Base-by-base conservation (phyloP, 2,888 invertebrate species). In the Aproaerema taeniolella region DNA sequence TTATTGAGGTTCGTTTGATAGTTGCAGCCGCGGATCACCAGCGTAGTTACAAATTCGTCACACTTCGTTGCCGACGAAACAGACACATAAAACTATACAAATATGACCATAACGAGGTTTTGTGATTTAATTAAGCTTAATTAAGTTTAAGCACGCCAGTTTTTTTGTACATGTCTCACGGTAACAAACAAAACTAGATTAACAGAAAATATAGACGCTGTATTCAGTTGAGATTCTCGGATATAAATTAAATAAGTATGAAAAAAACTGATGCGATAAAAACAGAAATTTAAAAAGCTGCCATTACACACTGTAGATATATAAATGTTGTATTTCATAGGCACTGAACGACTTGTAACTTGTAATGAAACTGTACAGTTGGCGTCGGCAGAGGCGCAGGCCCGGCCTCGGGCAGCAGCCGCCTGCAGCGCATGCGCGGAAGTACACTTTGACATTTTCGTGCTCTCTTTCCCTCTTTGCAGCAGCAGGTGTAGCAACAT, bases 81-180 rank as follows among this genome's bases (percentile, higher is more conserved):
- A 41, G 25, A 38, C 36, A 37, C 39, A 40, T 43, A 38, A 44
- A 40, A 62, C 63, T 59, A 65, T 50, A 59, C 61, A 62, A 65
- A 64, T 63, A 62, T 62, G 60, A 58, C 43, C 52, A 57, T 62
- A 56, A 61, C 50, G 51, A 51, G 52, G 47, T 52, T 55, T 55
- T 51, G 61, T 64, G 67, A 63, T 73, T 78, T 74, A 76, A 83
- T 82, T 81, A 78, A 67, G 62, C 63, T 73, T 74, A 82, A 80
- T 80, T 75, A 77, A 67, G 61, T 67, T 56, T 61, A 64, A 67
- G 53, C 63, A 64, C 52, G 59, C 57, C 44, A 53, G 50, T 55
- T 59, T 58, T 26, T n/a, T 62, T 53, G 53, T 53, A 53, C 51
- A 52, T 53, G 56, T 74, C 74, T 69, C 74, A 77, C 73, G 74